Evolutionary conservation across 2,888 invertebrate species (phyloP), one percentile per base, ranked within the genome.

Genomic region (Rhagonycha fulva): DNA sequence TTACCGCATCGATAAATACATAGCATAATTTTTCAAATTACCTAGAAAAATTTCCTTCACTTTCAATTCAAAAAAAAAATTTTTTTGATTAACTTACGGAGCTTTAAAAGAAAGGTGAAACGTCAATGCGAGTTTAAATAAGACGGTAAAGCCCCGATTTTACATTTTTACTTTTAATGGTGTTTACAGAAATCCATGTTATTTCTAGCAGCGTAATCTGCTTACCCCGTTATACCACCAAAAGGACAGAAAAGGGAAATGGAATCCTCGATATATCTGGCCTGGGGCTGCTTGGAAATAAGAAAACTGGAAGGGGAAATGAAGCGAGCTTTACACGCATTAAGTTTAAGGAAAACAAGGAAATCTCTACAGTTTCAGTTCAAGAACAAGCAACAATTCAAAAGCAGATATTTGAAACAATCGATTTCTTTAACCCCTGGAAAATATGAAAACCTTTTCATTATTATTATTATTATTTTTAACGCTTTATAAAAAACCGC

Each of bases 201-300:
- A 81, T 81, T 81, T 81, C 80, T 80, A 78, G 80, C 77, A 66
- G 72, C 76, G 78, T 81, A 81, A 81, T 81, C 81, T 80, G 81
- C 80, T 81, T 81, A 81, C 78, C 79, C 75, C 77, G 76, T 79
- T 78, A 74, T 76, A 70, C 74, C 71, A 74, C 76, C 71, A 75
- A 70, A 74, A 67, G 72, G 71, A 74, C 71, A 71, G 60, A 74
- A 76, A 74, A 78, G 76, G 80, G 79, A 80, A 81, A 80, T 80
- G 79, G 78, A 78, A 81, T 80, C 76, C 74, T 77, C 80, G 80
- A 81, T 81, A 80, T 80, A 76, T 81, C 72, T 77, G 78, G 77
- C 80, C 80, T 71, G 67, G 73, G 79, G 80, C 79, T 72, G 78
- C 30, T 72, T 76, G 73, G 71, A 72, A 80, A 81, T 78, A 81